Evolutionary conservation across 1,140 invertebrate genomes (phyloP).

Genomic region (Sinella curviseta): DNA sequence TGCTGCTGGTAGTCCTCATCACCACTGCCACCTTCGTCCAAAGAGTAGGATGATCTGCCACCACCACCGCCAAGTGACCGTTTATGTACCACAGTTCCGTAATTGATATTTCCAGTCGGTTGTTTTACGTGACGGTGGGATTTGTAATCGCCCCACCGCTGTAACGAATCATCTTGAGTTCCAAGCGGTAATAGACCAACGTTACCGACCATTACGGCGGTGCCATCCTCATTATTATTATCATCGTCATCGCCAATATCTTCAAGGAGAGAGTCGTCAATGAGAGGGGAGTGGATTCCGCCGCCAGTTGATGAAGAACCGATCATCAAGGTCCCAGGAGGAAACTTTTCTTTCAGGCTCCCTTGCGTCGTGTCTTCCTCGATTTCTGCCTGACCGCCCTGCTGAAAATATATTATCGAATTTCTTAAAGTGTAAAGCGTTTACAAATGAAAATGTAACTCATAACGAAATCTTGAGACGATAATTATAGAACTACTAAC

Average conservation of each 20-base stretch:
- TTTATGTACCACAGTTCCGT: neutral
- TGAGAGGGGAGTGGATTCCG: neutral
- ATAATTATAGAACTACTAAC: too few species aligned
- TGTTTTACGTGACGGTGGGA: neutral
- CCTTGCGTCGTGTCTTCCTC: conserved; percentile 8
- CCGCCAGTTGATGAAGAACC: neutral
- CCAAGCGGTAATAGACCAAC: neutral
- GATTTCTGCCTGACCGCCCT: neutral
- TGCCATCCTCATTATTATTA: neutral
- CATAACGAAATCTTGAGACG: too few species aligned
- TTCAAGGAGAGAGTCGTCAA: neutral
- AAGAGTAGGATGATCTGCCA: neutral
- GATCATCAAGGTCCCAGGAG: neutral
- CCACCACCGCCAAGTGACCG: too few species aligned
- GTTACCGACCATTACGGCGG: neutral
- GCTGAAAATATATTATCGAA: neutral
- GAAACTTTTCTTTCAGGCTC: neutral
- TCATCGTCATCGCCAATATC: neutral
- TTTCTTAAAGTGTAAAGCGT: too few species aligned
- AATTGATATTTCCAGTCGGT: neutral
- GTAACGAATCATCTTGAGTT: neutral
- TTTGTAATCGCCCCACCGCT: neutral
- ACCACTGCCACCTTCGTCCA: neutral
- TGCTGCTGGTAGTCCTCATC: too few species aligned
- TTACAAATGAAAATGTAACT: too few species aligned